Base-by-base conservation (phyloP, 2,888 invertebrate species). In the Adineta ricciae region DNA sequence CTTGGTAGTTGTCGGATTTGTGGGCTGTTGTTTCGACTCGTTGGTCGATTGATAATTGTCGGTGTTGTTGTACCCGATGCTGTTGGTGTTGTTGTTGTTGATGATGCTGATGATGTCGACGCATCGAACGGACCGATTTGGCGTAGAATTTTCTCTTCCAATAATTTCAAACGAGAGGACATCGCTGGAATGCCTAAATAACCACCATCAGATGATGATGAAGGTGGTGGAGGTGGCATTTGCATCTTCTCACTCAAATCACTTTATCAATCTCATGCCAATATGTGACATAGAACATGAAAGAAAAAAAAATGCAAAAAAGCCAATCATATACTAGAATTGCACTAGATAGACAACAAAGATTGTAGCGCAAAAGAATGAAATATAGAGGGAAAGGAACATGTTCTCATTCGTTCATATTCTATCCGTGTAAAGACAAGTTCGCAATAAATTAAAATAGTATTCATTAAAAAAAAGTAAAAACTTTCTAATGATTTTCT, bases 171-270 rank as follows among this genome's bases (percentile, higher is more conserved):
- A 41, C 78, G 41, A 41, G 41, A 24, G 21, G 41, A 38, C 78
- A 78, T 78, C n/a, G 78, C 78, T 41, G 78, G n/a, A 78, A 78
- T 78, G 78, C 78, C 38, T 78, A 41, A 38, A 78, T 78, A 41
- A 78, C 78, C 78, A 64, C 32, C 64, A 16, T 64, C 64, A 32
- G 64, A 0, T 9, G 64, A 64, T 64, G 64, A 64, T 64, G 64
- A 32, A 16, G 64, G 64, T 64, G 64, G 19, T 19, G 64, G 64
- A 36, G 64, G 64, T 64, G 64, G 64, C 64, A 64, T 64, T 64
- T 64, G 64, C 64, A 64, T 64, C 50, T 50, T 16, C 32, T 32
- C 27, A 27, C 32, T 32, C 14, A 64, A 32, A 9, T 16, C 32
- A 36, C 64, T 64, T 64, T 50, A 50, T 32, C 64, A 64, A 64